Conservation (phyloP, 2,797 vertebrate genomes). For the Pangasius larnaudii region DNA sequence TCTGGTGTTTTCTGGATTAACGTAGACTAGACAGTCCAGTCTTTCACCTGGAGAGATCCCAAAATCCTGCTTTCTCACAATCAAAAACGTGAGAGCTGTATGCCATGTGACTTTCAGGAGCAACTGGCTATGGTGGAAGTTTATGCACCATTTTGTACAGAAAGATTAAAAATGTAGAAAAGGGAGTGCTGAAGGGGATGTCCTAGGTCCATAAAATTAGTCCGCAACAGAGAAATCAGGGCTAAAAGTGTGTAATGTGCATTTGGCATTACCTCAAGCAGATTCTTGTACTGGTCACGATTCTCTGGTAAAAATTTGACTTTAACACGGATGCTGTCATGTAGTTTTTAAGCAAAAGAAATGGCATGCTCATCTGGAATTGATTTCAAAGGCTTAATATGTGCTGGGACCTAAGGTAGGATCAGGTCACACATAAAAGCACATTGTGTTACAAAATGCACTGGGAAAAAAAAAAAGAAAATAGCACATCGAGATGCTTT, state of each 20-base stretch:
- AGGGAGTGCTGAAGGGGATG: background rate
- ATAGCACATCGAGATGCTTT: background rate
- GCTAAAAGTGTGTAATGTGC: background rate
- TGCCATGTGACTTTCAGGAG: background rate
- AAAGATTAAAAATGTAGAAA: background rate
- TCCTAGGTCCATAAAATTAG: no score
- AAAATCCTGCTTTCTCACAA: background rate
- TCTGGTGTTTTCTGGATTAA: background rate
- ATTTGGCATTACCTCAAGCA: background rate
- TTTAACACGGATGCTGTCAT: background rate
- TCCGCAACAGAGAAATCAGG: background rate
- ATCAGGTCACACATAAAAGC: background rate
- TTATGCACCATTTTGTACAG: background rate
- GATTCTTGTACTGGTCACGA: background rate
- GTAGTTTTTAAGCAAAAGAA: background rate
- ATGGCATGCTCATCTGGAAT: background rate
- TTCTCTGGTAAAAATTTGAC: background rate
- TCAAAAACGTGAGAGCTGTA: background rate
- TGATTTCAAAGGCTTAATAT: background rate
- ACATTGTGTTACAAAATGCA: background rate
- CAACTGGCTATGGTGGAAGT: background rate
- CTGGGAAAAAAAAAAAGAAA: background rate
- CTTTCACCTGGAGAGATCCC: background rate
- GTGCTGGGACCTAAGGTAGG: background rate
- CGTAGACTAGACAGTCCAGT: background rate